Conservation (phyloP, 2,113 vertebrate genomes). For the Okapia johnstoni region DNA sequence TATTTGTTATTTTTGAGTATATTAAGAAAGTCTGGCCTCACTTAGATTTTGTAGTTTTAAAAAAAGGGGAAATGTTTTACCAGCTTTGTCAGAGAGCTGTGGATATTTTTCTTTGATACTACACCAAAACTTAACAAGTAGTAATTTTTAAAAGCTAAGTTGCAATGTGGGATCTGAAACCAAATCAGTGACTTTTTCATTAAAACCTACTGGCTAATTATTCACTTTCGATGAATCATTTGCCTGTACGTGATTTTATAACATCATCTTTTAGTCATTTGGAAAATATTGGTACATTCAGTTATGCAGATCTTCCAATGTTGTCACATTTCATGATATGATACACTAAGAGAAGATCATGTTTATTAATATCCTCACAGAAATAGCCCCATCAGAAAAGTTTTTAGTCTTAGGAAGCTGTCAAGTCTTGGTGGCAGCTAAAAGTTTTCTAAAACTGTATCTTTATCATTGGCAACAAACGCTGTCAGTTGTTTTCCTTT, state of each 20-base stretch:
- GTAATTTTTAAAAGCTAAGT: background rate
- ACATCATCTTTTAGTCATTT: background rate
- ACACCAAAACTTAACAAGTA: background rate
- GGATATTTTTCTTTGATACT: background rate
- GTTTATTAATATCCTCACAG: background rate
- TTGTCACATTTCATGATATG: background rate
- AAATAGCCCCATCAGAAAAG: background rate
- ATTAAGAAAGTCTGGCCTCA: background rate
- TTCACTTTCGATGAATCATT: background rate
- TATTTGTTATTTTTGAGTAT: background rate
- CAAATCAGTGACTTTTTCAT: background rate
- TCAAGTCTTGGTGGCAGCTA: background rate
- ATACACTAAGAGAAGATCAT: background rate
- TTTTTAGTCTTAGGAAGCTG: background rate
- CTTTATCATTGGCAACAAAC: background rate
- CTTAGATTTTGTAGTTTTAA: background rate
- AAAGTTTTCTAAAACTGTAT: background rate
- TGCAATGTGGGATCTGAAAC: background rate
- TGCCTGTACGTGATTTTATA: background rate
- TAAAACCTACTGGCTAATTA: background rate
- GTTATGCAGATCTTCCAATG: background rate
- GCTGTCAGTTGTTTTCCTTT: background rate
- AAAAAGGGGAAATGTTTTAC: background rate
- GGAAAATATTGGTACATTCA: background rate
- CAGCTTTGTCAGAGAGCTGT: background rate